Conservation (phyloP, 2,888 invertebrate genomes). For the Calameuta idolon region DNA sequence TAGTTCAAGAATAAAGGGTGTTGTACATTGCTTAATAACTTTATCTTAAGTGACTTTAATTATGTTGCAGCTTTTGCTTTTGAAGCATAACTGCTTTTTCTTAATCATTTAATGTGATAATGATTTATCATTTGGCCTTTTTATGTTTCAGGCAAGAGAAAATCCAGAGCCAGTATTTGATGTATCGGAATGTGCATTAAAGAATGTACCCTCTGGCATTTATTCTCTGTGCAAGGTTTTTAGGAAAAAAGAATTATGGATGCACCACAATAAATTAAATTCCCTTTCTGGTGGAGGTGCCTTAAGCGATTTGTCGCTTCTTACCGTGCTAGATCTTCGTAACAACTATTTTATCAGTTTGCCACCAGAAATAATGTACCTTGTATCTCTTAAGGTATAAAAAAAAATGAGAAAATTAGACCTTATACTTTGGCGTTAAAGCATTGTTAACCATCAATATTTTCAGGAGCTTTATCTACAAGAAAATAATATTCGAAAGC, state of each 20-base stretch:
- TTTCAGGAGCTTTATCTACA: slow-evolving; percentile 79
- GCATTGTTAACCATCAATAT: slow-evolving; percentile 18
- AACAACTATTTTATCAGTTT: slow-evolving; percentile 75
- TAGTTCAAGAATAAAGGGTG: not conserved
- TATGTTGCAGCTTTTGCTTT: not conserved
- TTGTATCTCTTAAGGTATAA: slow-evolving; percentile 76
- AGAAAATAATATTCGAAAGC: slow-evolving; percentile 76
- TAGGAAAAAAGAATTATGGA: slow-evolving; percentile 78
- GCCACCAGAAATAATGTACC: slow-evolving; percentile 75
- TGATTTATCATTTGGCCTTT: not conserved
- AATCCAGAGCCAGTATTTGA: slow-evolving; percentile 86
- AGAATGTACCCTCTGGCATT: slow-evolving; percentile 80
- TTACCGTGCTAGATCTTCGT: slow-evolving; percentile 77
- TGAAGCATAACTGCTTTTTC: not conserved
- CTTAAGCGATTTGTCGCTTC: slow-evolving; percentile 76
- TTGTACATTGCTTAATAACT: not conserved
- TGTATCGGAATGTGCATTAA: slow-evolving; percentile 81
- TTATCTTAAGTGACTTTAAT: not conserved
- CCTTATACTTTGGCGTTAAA: not conserved
- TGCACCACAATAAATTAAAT: slow-evolving; percentile 78
- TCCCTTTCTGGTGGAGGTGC: slow-evolving; percentile 79
- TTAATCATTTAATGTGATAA: slow-evolving; percentile 15
- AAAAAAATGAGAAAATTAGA: not conserved
- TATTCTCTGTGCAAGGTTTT: slow-evolving; percentile 86
- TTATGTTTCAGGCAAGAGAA: slow-evolving; percentile 74